Evolutionary conservation across 2,888 invertebrate genomes (phyloP), one percentile per base, ranked within the genome.

Genomic region (Himalopsyche tibetana): DNA sequence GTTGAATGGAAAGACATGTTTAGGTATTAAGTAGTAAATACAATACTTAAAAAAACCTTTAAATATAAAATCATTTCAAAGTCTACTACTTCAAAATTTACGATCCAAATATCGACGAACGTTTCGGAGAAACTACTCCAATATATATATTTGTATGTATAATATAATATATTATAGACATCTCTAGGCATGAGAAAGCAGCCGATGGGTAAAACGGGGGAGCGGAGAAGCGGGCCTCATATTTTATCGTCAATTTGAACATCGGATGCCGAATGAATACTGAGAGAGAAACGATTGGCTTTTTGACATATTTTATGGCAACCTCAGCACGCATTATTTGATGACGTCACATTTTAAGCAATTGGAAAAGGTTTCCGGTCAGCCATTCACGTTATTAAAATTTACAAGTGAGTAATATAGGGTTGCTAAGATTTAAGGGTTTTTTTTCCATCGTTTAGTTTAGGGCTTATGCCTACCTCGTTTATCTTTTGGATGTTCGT

Each of bases 231-330:
- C 51, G 80, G 63, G 80, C 69, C 40, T 84, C 86, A 86, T 86
- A 86, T 84, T 87, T 87, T 86, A 87, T 87, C 87, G 87, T 74
- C 87, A 87, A 86, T 87, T 86, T 84, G 86, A 84, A 82, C 80
- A 74, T 84, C 82, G 56, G 74, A 86, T 86, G 86, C 84, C 69
- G 81, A 82, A 74, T 84, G 87, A 87, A 87, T 87, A 87, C 84
- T 82, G 84, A 87, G 82, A 74, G 69, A 63, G 84, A 63, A 63
- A 55, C 87, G 63, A 87, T 87, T 82, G 83, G 82, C 83, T 80
- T 80, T 86, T 86, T 86, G 86, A 86, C 87, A 86, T 86, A 87
- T 83, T 84, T 79, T 79, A 83, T 69, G 36, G 56, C 79, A 40
- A 82, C 51, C 84, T 51, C 45, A 63, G 81, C 82, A 79, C 82